These are phyloP conservation scores for Meleagris gallopavo DNA, from an alignment of 2,113 vertebrate species.

Conservation along the genomic window DNA sequence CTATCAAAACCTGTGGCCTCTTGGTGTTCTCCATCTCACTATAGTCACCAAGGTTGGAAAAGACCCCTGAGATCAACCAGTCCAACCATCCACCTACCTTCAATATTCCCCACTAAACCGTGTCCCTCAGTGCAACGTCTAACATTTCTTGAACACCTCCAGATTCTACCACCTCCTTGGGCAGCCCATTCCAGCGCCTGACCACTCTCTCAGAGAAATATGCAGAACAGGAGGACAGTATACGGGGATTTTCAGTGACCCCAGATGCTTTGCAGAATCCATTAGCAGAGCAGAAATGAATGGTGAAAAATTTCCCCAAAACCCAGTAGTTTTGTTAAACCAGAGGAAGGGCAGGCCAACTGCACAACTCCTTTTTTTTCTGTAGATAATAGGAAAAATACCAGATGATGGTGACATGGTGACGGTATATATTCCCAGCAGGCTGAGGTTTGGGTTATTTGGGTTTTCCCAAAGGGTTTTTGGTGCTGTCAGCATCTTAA, in stretches of 20 bases:
- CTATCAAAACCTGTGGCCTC: not conserved
- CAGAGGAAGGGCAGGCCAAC: not conserved
- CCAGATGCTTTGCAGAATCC: not conserved
- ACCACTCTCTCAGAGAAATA: too few species aligned
- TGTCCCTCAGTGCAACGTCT: too few species aligned
- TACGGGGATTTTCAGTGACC: too few species aligned
- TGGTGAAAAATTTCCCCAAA: not conserved
- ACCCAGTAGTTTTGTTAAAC: not conserved
- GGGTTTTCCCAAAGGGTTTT: slow-evolving; percentile 18
- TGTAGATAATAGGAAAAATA: not conserved
- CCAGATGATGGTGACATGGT: not conserved
- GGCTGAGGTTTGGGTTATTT: not conserved
- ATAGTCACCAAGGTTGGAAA: too few species aligned
- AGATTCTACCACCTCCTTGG: too few species aligned
- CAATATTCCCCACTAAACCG: too few species aligned
- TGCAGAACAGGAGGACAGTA: too few species aligned
- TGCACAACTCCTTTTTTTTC: not conserved
- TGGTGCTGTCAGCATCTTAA: not conserved
- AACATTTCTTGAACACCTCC: too few species aligned
- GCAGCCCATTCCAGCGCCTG: too few species aligned
- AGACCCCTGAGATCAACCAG: too few species aligned
- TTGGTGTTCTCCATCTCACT: too few species aligned
- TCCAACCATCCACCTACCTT: too few species aligned
- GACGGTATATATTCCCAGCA: not conserved
- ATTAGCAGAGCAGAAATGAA: not conserved